Evolutionary conservation across 2,797 vertebrate genomes (phyloP).

Genomic region (Cyprinella venusta): DNA sequence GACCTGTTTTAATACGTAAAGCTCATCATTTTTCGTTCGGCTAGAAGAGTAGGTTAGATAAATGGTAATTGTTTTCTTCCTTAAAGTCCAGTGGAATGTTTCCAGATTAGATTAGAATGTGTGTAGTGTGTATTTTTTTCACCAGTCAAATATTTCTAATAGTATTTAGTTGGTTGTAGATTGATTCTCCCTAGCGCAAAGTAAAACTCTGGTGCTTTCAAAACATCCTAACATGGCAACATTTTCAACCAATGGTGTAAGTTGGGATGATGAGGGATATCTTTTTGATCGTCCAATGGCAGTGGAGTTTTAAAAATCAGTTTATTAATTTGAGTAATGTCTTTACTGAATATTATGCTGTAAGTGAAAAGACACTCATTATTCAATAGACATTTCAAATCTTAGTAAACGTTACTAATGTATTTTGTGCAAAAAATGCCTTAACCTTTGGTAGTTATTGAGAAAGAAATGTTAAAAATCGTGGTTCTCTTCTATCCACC

Average conservation of each 20-base stretch:
- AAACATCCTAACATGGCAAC: neutral
- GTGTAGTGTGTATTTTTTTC: neutral
- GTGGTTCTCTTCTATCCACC: neutral
- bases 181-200: neutral
- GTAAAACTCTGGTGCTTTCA: neutral
- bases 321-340: neutral
- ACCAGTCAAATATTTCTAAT: neutral
- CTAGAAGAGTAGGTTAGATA: neutral
- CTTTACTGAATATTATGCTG: neutral
- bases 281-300: neutral
- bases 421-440: neutral
- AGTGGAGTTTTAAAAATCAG: neutral
- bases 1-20: neutral
- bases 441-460: neutral
- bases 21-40: slow-evolving; percentile 1
- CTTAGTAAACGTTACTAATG: neutral
- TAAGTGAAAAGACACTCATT: neutral
- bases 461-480: neutral
- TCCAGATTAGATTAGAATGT: neutral
- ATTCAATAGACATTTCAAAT: neutral
- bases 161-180: neutral
- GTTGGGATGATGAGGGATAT: neutral
- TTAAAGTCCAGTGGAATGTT: neutral
- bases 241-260: neutral
- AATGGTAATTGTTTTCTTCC: neutral